Evolutionary conservation across 2,113 vertebrate species (phyloP).

Genomic region (Syngnathoides biaculeatus): DNA sequence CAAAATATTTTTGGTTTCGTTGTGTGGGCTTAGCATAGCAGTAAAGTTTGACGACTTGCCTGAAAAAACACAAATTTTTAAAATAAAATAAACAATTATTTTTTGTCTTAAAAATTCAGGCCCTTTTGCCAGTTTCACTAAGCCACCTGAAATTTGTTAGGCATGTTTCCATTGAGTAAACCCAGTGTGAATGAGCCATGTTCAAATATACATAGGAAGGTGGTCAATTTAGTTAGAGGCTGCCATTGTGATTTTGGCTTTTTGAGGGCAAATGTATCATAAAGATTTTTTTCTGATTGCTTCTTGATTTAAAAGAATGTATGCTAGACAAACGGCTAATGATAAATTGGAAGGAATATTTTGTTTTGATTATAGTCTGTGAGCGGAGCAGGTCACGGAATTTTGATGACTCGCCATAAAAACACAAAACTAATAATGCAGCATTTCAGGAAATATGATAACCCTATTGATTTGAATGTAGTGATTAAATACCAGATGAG

Average conservation of each 20-base stretch:
- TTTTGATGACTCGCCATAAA: too few species aligned
- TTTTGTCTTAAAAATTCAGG: too few species aligned
- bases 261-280: background rate
- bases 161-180: too few species aligned
- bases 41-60: too few species aligned
- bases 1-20: too few species aligned
- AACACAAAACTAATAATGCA: background rate
- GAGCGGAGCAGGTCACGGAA: background rate
- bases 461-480: background rate
- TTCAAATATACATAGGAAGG: background rate
- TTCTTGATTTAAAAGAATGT: background rate
- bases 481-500: slow-evolving; percentile 1
- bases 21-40: too few species aligned
- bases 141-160: too few species aligned
- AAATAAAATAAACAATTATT: too few species aligned
- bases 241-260: background rate
- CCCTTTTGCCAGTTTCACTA: too few species aligned
- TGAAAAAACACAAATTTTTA: too few species aligned
- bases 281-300: background rate
- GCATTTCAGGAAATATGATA: background rate
- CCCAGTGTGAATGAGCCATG: background rate
- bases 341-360: background rate
- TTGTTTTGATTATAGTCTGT: background rate
- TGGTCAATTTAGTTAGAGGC: background rate
- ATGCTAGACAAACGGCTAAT: background rate